These are phyloP conservation scores for Lathamus discolor DNA, from an alignment of 2,113 vertebrate genomes.

Conservation along the genomic window DNA sequence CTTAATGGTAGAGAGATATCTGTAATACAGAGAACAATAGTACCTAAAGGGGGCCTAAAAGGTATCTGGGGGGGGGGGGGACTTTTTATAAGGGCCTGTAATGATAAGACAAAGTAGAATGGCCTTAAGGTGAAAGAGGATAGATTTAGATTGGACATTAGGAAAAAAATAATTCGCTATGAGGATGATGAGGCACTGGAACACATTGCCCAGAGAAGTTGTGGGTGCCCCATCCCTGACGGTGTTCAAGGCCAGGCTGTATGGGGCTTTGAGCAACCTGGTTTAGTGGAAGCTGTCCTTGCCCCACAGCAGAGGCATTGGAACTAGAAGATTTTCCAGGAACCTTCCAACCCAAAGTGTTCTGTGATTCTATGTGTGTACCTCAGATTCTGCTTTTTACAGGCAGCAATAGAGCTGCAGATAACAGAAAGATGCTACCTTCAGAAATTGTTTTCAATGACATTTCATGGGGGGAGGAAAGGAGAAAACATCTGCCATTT, in stretches of 20 bases:
- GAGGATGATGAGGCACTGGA: neutral
- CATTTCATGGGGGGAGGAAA: neutral
- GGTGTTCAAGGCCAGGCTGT: neutral
- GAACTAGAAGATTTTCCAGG: neutral
- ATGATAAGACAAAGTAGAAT: neutral
- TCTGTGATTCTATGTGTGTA: neutral
- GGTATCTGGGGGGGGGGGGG: neutral
- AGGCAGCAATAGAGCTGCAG: neutral
- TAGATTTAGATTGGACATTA: neutral
- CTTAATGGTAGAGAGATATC: neutral
- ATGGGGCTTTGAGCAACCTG: neutral
- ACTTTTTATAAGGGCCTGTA: neutral
- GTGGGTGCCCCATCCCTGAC: neutral
- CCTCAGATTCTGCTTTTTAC: neutral
- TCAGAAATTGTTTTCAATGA: neutral
- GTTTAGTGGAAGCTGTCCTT: neutral
- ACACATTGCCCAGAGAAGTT: neutral
- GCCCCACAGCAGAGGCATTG: neutral
- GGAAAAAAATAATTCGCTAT: neutral
- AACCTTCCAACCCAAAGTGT: neutral
- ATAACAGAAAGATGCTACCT: neutral
- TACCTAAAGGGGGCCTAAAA: neutral
- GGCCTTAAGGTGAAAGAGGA: neutral
- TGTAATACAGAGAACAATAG: neutral
- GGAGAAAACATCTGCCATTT: neutral